Percentiles rank a stretch among this genome's conserved stretches.
Evolutionary conservation across 2,888 invertebrate genomes (phyloP).

Genomic region (Metellina segmentata): DNA sequence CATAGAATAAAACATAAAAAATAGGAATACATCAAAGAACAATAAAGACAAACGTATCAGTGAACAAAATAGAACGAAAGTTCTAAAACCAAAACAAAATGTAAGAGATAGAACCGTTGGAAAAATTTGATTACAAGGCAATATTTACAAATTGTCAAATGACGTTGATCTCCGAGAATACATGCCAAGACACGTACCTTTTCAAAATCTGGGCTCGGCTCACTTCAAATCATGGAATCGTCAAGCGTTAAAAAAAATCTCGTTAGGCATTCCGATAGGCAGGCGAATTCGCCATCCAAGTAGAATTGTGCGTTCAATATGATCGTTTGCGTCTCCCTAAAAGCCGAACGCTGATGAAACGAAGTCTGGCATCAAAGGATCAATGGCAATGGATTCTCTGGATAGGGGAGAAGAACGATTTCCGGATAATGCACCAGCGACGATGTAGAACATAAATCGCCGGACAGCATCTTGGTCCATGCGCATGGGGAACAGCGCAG

Average conservation of each 20-base stretch:
- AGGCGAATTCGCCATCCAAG: neutral
- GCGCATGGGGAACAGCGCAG: constrained; percentile 46
- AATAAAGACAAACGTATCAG: too few relatives aligned
- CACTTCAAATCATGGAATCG: neutral
- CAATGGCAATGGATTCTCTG: neutral
- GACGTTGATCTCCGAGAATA: neutral
- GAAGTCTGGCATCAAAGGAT: neutral
- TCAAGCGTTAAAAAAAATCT: neutral
- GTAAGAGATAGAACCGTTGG: neutral
- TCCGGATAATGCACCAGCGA: constrained; percentile 4
- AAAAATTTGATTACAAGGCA: neutral
- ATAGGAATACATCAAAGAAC: too few relatives aligned
- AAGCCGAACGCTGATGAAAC: neutral
- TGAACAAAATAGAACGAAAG: neutral
- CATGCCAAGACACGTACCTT: neutral
- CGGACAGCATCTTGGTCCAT: constrained; percentile 1
- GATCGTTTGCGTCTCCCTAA: neutral
- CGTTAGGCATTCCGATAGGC: neutral
- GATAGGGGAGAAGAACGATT: neutral
- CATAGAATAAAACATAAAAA: too few relatives aligned
- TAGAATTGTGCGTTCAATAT: neutral
- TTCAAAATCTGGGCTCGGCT: neutral
- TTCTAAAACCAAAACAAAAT: neutral
- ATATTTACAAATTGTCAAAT: neutral
- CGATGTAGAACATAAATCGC: neutral